Base-by-base conservation (phyloP, 2,113 vertebrate genomes). In the Rhipidura dahli region DNA sequence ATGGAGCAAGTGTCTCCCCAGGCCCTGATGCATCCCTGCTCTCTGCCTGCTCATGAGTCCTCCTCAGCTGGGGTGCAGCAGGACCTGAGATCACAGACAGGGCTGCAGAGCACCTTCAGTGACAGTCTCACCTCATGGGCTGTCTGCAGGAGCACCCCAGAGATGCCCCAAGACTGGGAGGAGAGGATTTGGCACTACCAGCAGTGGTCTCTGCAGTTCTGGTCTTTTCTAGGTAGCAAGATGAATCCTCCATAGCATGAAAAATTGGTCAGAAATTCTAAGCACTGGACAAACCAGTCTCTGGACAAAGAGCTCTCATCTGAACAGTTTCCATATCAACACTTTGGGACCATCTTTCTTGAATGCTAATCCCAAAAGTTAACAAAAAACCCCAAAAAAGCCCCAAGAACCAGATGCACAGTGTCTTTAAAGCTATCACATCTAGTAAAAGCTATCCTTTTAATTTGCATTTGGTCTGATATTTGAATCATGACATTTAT, bases 1-100 rank as follows among this genome's bases (percentile, higher is more conserved):
- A 33, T 18, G 40, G 40, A 72, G 12, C 12, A 60, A 68, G 33
- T 40, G 21, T 64, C 26, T 80, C 26, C 44, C 16, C 21, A 15
- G 42, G 14, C 16, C 31, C 27, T 44, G 60, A 13, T 35, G 4
- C 4, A 14, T 24, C 30, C 51, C 45, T 0, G 0, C 27, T 60
- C 22, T 28, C 16, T 77, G 37, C 27, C 30, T 50, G 19, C 56
- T 72, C 44, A 13, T 12, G 31, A 69, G 11, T 24, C 50, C 15
- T 83, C 45, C 54, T 66, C 31, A 40, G 40, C 50, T 5, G 33
- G 66, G 64, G 51, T 31, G 30, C 30, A 72, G 59, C 68, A 95
- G 45, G 37, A 51, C 1, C 7, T 5, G 31, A 24, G 70, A 27
- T 23, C 51, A 50, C 0, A 3, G 53, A 15, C 8, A 17, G 31